These are phyloP conservation scores for Charadrius vociferus DNA, from an alignment of 2,113 vertebrate genomes.

Conservation along the genomic window DNA sequence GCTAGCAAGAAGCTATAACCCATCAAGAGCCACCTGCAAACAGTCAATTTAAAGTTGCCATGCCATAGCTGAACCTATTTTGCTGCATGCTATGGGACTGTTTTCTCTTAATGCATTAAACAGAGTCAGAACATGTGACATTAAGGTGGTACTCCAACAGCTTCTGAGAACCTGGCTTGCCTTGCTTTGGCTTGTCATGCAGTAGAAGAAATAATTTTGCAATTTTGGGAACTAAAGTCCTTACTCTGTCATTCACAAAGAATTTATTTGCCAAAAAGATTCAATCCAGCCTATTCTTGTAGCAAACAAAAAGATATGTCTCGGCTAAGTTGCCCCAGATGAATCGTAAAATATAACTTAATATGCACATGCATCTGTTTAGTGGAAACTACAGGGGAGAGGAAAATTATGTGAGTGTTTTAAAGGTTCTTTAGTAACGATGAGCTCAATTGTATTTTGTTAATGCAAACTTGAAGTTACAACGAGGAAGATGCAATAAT, in stretches of 20 bases:
- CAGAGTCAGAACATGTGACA: not conserved
- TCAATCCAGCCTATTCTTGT: not conserved
- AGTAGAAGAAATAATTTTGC: not conserved
- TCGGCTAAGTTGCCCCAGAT: not conserved
- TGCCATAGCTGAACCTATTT: not conserved
- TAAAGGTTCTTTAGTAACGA: not conserved
- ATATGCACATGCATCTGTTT: constrained; percentile 26
- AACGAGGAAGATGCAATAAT: not conserved
- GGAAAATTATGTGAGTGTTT: not conserved
- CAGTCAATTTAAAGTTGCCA: not conserved
- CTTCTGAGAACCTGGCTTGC: not conserved
- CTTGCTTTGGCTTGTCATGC: not conserved
- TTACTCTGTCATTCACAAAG: not conserved
- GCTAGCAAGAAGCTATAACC: not conserved
- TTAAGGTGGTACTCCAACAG: not conserved
- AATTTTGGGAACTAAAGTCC: not conserved
- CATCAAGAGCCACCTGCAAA: not conserved
- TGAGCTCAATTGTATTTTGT: not conserved
- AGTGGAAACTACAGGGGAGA: not conserved
- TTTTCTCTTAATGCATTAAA: not conserved
- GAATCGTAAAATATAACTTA: constrained; percentile 25
- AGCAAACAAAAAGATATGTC: not conserved
- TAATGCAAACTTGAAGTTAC: not conserved
- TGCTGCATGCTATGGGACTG: not conserved
- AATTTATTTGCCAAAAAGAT: not conserved